Evolutionary conservation across 2,113 vertebrate genomes (phyloP).

Genomic region (Australoheros scitulus): DNA sequence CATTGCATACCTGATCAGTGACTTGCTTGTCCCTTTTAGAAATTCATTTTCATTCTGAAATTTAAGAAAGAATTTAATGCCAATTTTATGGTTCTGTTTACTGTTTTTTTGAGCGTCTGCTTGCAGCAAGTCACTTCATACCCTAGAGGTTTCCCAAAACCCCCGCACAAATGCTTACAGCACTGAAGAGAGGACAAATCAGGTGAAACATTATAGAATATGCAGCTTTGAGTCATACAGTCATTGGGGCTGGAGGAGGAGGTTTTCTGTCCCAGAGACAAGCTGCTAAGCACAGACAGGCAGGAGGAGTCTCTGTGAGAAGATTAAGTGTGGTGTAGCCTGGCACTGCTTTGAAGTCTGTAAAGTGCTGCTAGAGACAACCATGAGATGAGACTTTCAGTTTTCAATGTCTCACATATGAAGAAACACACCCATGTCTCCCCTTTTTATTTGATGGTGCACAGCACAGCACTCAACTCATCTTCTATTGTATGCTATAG

Average conservation of each 20-base stretch:
- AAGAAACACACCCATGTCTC: background rate
- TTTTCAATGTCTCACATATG: slow-evolving; percentile 28
- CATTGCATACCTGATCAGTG: accelerated
- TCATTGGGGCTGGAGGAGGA: background rate
- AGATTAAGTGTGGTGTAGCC: slow-evolving; percentile 5
- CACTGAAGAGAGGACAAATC: slow-evolving; percentile 4
- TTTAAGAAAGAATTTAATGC: background rate
- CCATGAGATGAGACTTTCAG: slow-evolving; percentile 27
- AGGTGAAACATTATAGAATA: slow-evolving; percentile 22
- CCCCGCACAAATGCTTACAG: background rate
- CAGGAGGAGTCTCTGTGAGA: background rate
- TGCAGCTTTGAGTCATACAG: background rate
- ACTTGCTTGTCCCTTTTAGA: background rate
- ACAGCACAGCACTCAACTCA: background rate
- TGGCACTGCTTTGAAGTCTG: slow-evolving; percentile 35
- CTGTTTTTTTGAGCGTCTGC: background rate
- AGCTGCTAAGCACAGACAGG: background rate
- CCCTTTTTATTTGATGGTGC: background rate
- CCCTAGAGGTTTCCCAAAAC: slow-evolving; percentile 1
- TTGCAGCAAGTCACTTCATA: background rate
- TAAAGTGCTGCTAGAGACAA: slow-evolving; percentile 35
- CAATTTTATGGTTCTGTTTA: slow-evolving; percentile 9
- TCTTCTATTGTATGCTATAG: background rate
- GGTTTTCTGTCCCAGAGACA: background rate
- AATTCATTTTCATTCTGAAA: background rate